Evolutionary conservation across 2,888 invertebrate species (phyloP).

Genomic region (Iselma pallidipennis): DNA sequence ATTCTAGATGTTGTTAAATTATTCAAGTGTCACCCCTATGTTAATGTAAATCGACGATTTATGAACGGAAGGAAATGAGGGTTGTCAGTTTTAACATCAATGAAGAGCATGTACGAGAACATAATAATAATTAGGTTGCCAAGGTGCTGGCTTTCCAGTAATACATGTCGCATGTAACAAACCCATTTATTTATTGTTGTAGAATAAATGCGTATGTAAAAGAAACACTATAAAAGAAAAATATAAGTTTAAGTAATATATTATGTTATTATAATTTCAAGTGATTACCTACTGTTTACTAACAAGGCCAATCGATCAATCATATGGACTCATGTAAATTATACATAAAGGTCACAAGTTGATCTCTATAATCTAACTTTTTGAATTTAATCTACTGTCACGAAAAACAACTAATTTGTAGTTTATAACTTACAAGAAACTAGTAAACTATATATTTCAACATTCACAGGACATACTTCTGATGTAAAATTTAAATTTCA

Average conservation of each 20-base stretch:
- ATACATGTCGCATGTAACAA: neutral
- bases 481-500: neutral
- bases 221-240: too few species aligned
- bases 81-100: neutral
- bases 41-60: neutral
- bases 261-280: neutral
- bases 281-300: neutral
- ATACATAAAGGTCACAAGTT: neutral
- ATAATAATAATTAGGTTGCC: neutral
- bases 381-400: neutral
- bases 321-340: neutral
- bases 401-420: neutral
- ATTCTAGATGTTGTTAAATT: neutral
- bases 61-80: neutral
- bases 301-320: neutral
- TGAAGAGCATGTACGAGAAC: neutral
- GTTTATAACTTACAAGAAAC: neutral
- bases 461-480: neutral
- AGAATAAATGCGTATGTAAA: too few species aligned
- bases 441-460: neutral
- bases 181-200: too few species aligned
- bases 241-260: too few species aligned
- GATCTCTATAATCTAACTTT: neutral
- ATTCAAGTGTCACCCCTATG: neutral
- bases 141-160: neutral